Evolutionary conservation across 2,113 vertebrate genomes (phyloP).

Genomic region (Diglossa brunneiventris): DNA sequence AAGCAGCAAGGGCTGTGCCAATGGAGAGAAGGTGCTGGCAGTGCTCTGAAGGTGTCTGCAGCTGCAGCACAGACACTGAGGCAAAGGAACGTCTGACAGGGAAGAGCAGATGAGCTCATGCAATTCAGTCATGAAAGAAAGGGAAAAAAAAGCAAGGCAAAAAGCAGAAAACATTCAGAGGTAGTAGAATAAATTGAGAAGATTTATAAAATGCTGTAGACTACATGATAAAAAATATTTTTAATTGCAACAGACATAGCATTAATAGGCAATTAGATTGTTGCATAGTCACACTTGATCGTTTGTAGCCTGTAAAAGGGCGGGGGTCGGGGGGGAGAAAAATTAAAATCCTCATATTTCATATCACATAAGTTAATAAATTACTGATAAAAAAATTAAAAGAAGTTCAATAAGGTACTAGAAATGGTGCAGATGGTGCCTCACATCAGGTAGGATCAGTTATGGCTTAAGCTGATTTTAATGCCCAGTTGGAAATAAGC

Average conservation of each 20-base stretch:
- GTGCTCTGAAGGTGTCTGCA: not conserved
- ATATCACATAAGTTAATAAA: not conserved
- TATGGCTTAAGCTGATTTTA: constrained; percentile 28
- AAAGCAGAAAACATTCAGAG: not conserved
- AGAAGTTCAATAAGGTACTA: not conserved
- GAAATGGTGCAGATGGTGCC: not conserved
- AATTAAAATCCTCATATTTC: not conserved
- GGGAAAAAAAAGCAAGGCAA: not conserved
- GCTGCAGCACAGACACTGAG: not conserved
- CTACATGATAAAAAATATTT: not conserved
- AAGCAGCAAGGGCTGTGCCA: not conserved
- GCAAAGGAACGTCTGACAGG: not conserved
- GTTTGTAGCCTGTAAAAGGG: not conserved
- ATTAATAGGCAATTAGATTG: not conserved
- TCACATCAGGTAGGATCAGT: not conserved
- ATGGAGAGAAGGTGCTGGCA: not conserved
- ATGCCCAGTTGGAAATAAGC: constrained; percentile 39
- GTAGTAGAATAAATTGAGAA: not conserved
- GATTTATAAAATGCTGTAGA: not conserved
- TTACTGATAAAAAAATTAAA: not conserved
- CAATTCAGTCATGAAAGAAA: not conserved
- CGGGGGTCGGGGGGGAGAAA: no score
- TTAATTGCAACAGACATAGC: not conserved
- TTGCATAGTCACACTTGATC: not conserved
- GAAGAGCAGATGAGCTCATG: not conserved